Evolutionary conservation across 2,113 vertebrate genomes (phyloP), one percentile per base, ranked within the genome.

Genomic region (Pterocles gutturalis): DNA sequence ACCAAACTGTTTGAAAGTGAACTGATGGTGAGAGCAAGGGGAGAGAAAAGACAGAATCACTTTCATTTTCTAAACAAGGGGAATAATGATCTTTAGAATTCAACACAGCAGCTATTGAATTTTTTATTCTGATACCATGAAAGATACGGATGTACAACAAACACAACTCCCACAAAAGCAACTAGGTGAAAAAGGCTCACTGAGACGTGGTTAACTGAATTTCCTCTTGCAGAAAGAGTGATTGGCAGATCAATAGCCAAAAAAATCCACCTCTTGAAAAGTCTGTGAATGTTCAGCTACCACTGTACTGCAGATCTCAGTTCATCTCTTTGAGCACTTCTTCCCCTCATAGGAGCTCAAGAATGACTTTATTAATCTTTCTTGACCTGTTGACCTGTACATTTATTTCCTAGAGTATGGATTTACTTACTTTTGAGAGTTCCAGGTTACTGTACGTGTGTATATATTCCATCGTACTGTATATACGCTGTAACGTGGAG

Each of bases 1-100:
- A 60, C 53, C 16, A 48, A 83, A 60, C 6, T 71, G 28, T 81
- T 92, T 81, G 64, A 70, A 94, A 95, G 75, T 87, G 73, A 85
- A 51, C 58, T 83, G 70, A 75, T 85, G 75, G 51, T 15, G 34
- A 62, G 64, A 65, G 58, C 25, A 64, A 95, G 29, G 64, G 26
- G 46, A 70, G 28, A 93, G 83, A 72, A 94, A 91, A 96, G 41
- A 13, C 41, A 41, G 38, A 41, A 45, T 83, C 79, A 12, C 88
- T 89, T 93, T 91, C 48, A 80, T 93, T 95, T 89, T 84, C 87
- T 36, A 86, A 97, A 90, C 92, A 95, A 94, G 54, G 36, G 22
- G 89, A 94, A 87, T 87, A 82, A 91, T 72, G 41, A 93, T 83
- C 48, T 89, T 89, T 53, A 69, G 61, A 91, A 94, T 96, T 96